Evolutionary conservation across 1,140 invertebrate species (phyloP).

Genomic region (Pseudomyrmex sp.): DNA sequence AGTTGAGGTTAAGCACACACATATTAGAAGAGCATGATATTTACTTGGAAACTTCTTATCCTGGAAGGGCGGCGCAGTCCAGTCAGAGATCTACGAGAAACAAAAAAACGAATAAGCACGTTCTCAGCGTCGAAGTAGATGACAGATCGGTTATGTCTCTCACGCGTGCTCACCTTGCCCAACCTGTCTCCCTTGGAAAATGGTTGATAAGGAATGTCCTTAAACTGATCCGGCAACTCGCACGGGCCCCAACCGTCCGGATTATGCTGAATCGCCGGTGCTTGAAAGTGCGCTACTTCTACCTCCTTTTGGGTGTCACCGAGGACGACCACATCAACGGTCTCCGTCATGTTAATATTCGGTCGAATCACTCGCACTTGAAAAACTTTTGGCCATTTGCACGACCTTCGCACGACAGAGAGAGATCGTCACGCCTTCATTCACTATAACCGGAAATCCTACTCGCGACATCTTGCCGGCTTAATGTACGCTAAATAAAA

Average conservation of each 20-base stretch:
- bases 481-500: not conserved
- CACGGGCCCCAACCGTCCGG: constrained; percentile 97
- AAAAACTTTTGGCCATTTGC: not conserved
- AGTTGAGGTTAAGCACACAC: constrained; percentile 31
- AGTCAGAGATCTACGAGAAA: constrained; percentile 94
- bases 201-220: constrained; percentile 99
- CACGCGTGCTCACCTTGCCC: constrained; percentile 90
- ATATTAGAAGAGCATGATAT: constrained; percentile 77
- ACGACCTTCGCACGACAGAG: no score
- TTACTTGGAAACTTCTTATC: constrained; percentile 98
- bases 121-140: not conserved
- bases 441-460: constrained; percentile 18
- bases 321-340: constrained; percentile 56
- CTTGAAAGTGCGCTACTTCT: constrained; percentile 85
- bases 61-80: constrained; percentile 97
- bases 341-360: constrained; percentile 60
- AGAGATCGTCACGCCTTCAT: no score
- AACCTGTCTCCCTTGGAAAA: constrained; percentile 98
- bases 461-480: not conserved
- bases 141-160: not conserved
- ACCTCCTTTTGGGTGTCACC: constrained; percentile 70
- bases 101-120: not conserved
- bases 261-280: constrained; percentile 94
- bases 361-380: not conserved
- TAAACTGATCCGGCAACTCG: constrained; percentile 97